These are phyloP conservation scores for Nansenia antarctica DNA, from an alignment of 2,113 vertebrate species.

Conservation along the genomic window DNA sequence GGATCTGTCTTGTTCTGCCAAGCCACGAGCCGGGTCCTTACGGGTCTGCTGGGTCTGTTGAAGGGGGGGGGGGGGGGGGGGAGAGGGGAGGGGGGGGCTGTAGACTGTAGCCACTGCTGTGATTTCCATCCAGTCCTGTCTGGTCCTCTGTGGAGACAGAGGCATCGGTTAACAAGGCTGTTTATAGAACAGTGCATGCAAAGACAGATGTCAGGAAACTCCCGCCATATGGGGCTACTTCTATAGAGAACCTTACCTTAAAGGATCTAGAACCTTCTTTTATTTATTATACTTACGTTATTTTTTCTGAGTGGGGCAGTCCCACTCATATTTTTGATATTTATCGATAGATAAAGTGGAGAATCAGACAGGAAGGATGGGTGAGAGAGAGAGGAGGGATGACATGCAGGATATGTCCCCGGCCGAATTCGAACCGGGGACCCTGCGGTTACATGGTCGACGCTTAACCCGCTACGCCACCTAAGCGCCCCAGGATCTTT, in stretches of 20 bases:
- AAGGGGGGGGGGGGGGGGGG: neutral
- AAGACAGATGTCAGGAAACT: slow-evolving; percentile 24
- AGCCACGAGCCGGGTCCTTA: slow-evolving; percentile 12
- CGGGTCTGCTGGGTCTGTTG: neutral
- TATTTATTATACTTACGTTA: neutral
- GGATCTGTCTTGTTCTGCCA: slow-evolving; percentile 16
- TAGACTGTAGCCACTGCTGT: slow-evolving; percentile 24
- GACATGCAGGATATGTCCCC: no score
- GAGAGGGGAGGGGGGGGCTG: neutral
- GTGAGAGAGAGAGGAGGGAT: no score
- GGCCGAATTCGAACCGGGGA: no score
- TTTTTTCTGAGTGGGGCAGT: no score
- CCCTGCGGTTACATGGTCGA: no score
- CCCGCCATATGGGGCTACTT: neutral
- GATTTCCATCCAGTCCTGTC: slow-evolving; percentile 37
- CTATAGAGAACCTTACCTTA: no score
- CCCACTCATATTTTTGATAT: no score
- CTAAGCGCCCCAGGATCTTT: no score
- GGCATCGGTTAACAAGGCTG: slow-evolving; percentile 35
- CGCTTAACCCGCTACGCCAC: no score
- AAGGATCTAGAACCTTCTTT: neutral
- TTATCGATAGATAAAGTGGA: no score
- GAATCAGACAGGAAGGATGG: no score
- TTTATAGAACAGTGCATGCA: slow-evolving; percentile 37
- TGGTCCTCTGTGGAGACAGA: slow-evolving; percentile 8